Conservation (phyloP, 2,888 invertebrate species). For the Ichneumon xanthorius region DNA sequence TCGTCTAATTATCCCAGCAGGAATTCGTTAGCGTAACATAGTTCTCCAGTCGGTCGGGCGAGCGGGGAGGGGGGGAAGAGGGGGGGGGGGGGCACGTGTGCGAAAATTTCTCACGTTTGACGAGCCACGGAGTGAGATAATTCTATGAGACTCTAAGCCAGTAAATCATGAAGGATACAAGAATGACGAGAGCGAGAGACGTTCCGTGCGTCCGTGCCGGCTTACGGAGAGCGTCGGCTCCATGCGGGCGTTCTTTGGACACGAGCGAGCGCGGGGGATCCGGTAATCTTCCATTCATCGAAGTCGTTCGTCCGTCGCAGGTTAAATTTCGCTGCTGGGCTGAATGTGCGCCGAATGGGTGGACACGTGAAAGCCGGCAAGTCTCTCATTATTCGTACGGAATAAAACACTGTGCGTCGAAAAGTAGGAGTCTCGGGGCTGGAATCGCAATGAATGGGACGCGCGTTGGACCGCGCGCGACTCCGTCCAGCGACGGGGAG, state of each 20-base stretch:
- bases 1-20: conserved; percentile 58
- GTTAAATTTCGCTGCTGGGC: conserved; percentile 77
- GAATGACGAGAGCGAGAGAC: conserved; percentile 50
- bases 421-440: conserved; percentile 43
- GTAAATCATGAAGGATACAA: conserved; percentile 28
- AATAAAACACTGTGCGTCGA: conserved; percentile 19
- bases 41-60: conserved; percentile 6
- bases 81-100: conserved; percentile 29
- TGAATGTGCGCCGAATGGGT: conserved; percentile 69
- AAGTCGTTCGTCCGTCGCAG: conserved; percentile 77
- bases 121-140: conserved; percentile 52
- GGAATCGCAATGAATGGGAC: conserved; percentile 74
- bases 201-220: conserved; percentile 34
- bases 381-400: neutral
- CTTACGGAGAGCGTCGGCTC: conserved; percentile 63
- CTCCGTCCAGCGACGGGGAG: conserved; percentile 53
- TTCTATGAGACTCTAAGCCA: conserved; percentile 13
- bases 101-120: conserved; percentile 60
- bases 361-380: conserved; percentile 70
- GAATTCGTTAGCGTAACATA: conserved; percentile 54
- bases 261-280: conserved; percentile 47
- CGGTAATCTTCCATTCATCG: conserved; percentile 77
- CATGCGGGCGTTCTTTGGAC: conserved; percentile 38
- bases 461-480: conserved; percentile 55
- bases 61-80: neutral